Base-by-base conservation (phyloP, 2,113 vertebrate genomes). In the Gymnarchus niloticus region DNA sequence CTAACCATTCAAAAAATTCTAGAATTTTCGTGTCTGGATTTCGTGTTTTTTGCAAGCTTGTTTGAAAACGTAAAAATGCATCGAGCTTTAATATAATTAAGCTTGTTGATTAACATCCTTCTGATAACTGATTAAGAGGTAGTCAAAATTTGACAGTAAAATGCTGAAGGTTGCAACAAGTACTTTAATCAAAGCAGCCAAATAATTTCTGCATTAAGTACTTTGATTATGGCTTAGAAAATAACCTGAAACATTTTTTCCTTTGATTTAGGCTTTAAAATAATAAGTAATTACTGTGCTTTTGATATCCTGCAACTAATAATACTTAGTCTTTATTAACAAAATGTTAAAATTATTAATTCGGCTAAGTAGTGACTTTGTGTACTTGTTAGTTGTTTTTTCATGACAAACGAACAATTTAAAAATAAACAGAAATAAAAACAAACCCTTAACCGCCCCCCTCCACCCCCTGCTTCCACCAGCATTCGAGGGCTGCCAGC, bases 401-500 rank as follows among this genome's bases (percentile, higher is more conserved):
- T 17, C 19, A 37, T 21, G 8, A 44, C 52, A 59, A 85, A 65
- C 28, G 44, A 85, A 85, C 65, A 85, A 46, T 85, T 77, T 48
- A 77, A 41, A 85, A 85, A 85, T 4, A 69, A 41, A 85, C 6
- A 23, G 56, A 28, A 84, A 84, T 84, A 61, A 21, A 56, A 44
- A 28, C 28, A 52, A 1, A 25, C 9, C 49, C 25, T 54, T 37
- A 23, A 17, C 44, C 51, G 28, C 48, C 9, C 6, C 25, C 48
- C 51, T 51, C 81, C 51, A 4, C 37, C 25, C 51, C 25, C 17
- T 25, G 6, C 52, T 44, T 9, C 8, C 57, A 17, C 57, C n/a
- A 37, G 81, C 25, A 92, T 94, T 91, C 90, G 19, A 57, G 37
- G 37, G 52, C 90, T 85, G 94, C 92, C 94, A 95, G 94, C 92